phyloP scores from a whole-genome alignment of 2,888 invertebrate species.

The Morinoia aosen region DNA sequence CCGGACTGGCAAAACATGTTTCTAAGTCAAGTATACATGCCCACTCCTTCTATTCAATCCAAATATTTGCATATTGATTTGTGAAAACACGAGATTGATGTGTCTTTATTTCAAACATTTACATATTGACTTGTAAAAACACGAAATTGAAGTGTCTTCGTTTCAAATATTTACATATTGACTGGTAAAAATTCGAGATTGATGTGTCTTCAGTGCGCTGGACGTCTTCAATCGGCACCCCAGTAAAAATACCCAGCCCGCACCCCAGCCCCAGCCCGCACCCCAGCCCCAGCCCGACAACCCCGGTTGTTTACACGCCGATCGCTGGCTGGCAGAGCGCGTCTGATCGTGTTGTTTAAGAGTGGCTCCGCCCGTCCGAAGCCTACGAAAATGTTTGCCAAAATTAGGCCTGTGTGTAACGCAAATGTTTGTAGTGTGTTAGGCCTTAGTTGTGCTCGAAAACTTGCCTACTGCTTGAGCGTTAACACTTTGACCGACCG shows the following conservation, averaged over 20 bases:
- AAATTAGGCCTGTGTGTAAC: conserved; percentile 30
- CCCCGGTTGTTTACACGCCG: conserved; percentile 5
- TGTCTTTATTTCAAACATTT: no score
- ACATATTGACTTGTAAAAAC: no score
- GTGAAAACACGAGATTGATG: no score
- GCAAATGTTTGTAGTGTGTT: conserved; percentile 32
- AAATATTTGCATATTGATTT: no score
- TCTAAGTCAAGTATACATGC: no score
- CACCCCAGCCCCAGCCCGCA: background rate
- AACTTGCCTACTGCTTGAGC: background rate
- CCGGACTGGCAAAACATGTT: no score
- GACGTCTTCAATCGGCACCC: no score
- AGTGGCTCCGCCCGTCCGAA: background rate
- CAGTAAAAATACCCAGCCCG: background rate
- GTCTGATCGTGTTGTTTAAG: background rate
- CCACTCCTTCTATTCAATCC: no score
- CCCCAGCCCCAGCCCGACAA: background rate
- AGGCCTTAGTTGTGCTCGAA: background rate
- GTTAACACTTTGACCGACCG: background rate
- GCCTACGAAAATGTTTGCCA: background rate
- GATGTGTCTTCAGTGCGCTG: no score
- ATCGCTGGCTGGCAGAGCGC: background rate
- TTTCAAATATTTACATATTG: no score
- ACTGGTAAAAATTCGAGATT: no score
- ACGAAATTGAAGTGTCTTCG: no score